phyloP scores from a whole-genome alignment of 2,888 invertebrate species.

The Noctua janthina region DNA sequence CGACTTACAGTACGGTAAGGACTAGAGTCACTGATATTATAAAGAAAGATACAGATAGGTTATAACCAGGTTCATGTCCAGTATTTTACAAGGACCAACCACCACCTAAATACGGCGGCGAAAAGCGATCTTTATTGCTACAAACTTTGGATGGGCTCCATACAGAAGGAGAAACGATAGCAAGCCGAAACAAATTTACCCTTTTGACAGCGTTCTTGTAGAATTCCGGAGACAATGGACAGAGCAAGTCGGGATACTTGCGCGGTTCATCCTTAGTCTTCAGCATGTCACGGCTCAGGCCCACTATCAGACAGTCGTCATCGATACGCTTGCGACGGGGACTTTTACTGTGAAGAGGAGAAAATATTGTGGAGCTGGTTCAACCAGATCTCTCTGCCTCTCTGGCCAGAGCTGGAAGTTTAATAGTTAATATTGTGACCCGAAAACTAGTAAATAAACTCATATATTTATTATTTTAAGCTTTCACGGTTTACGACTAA shows the following conservation, averaged over 20 bases:
- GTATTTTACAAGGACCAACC: not conserved
- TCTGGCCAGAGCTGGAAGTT: too few species aligned
- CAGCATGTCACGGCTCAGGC: slow-evolving; percentile 79
- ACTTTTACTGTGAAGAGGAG: slow-evolving; percentile 75
- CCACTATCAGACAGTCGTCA: slow-evolving; percentile 85
- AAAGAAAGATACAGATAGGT: too few species aligned
- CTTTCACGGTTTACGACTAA: too few species aligned
- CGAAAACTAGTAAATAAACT: not conserved
- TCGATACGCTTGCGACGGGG: slow-evolving; percentile 82
- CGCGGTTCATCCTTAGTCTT: slow-evolving; percentile 73
- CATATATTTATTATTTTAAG: too few species aligned
- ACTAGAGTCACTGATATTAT: too few species aligned
- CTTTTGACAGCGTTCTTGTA: slow-evolving; percentile 83
- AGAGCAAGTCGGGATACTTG: slow-evolving; percentile 78
- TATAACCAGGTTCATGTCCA: not conserved
- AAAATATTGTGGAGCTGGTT: not conserved
- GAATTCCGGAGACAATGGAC: slow-evolving; percentile 80
- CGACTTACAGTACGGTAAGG: not conserved
- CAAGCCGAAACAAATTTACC: slow-evolving; percentile 64
- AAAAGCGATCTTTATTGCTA: too few species aligned
- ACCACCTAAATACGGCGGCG: not conserved
- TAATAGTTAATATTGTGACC: too few species aligned
- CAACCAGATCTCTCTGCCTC: not conserved
- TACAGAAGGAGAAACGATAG: not conserved
- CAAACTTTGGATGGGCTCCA: not conserved